These are phyloP conservation scores for Ellobium chinense DNA, from an alignment of 2,888 invertebrate species.

Conservation along the genomic window DNA sequence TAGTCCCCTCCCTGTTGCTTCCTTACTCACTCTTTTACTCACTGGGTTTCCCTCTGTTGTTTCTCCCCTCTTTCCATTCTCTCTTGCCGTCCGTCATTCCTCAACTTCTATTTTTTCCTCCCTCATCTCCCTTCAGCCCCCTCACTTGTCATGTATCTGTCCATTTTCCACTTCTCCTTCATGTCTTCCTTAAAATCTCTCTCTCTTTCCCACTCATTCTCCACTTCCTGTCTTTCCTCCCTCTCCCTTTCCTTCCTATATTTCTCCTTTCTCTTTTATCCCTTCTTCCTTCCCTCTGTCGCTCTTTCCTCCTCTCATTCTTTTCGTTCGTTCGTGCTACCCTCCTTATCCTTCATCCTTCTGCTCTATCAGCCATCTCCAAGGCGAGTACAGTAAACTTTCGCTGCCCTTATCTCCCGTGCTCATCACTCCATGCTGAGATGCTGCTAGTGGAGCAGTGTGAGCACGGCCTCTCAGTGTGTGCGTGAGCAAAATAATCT, in stretches of 20 bases:
- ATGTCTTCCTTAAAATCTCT: not conserved
- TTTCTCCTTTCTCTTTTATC: not conserved
- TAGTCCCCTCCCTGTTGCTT: not conserved
- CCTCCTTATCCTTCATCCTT: slow-evolving; percentile 8
- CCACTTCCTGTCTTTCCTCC: not conserved
- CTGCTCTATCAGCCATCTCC: too few relatives aligned
- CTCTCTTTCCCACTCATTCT: too few relatives aligned
- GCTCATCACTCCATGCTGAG: too few relatives aligned
- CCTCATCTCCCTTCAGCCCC: not conserved
- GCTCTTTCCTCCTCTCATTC: not conserved
- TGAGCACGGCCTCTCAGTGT: too few relatives aligned
- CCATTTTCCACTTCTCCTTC: not conserved
- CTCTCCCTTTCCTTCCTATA: slow-evolving; percentile 7
- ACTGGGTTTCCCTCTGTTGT: not conserved
- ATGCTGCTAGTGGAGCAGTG: too few relatives aligned
- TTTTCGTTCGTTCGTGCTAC: not conserved
- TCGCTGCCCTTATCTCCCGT: too few relatives aligned
- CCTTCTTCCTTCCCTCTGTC: too few relatives aligned
- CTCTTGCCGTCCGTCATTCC: too few relatives aligned
- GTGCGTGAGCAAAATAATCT: too few relatives aligned
- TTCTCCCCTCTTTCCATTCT: not conserved
- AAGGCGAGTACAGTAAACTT: too few relatives aligned
- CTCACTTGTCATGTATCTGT: not conserved
- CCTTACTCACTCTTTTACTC: not conserved
- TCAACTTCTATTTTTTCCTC: not conserved